Evolutionary conservation across 2,797 vertebrate species (phyloP).

Genomic region (Bovichtus diacanthus): DNA sequence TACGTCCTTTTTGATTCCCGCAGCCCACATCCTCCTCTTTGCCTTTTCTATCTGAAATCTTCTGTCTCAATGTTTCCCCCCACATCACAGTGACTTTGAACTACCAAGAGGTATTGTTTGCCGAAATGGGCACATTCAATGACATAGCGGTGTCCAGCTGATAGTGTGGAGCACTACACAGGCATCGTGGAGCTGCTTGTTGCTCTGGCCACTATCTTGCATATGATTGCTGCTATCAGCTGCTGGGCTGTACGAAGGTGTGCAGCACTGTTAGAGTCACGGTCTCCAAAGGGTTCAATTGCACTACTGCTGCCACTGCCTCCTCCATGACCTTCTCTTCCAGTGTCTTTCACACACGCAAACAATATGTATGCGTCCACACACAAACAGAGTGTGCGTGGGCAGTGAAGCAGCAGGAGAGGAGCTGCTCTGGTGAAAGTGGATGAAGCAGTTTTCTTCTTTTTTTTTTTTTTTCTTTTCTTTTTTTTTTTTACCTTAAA

Average conservation of each 20-base stretch:
- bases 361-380: not conserved
- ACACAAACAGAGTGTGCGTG: conserved; percentile 60
- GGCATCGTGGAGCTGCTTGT: conserved; percentile 48
- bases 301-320: conserved; percentile 57
- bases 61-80: conserved; percentile 1
- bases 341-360: conserved; percentile 37
- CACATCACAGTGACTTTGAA: conserved; percentile 32
- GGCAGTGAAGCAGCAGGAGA: conserved; percentile 80
- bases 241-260: conserved; percentile 37
- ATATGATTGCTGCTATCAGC: conserved; percentile 65
- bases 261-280: conserved; percentile 53
- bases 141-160: conserved; percentile 37
- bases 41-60: conserved; percentile 16
- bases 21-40: not conserved
- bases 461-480: conserved; percentile 50
- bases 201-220: conserved; percentile 42
- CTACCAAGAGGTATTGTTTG: conserved; percentile 22
- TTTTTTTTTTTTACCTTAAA: conserved; percentile 62
- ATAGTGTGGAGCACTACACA: not conserved
- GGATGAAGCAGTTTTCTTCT: conserved; percentile 64
- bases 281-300: conserved; percentile 64
- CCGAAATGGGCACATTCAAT: conserved; percentile 17
- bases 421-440: conserved; percentile 52
- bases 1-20: conserved; percentile 6
- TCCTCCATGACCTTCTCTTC: conserved; percentile 75